Evolutionary conservation across 2,113 vertebrate genomes (phyloP).

Genomic region (Upupa epops): DNA sequence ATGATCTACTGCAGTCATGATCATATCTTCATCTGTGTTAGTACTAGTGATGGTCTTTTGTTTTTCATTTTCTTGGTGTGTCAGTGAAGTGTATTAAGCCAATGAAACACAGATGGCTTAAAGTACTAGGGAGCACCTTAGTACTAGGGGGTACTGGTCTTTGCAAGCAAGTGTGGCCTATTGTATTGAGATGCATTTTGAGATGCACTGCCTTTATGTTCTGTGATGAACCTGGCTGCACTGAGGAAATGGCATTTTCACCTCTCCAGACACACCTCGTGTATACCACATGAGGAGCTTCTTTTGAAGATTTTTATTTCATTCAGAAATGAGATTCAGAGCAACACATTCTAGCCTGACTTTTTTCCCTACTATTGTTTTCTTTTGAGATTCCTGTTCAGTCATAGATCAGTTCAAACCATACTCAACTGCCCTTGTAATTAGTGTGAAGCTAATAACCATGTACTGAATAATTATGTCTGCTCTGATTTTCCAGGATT

Average conservation of each 20-base stretch:
- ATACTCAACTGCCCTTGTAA: slow-evolving; percentile 44
- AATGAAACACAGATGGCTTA: background rate
- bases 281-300: background rate
- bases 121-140: background rate
- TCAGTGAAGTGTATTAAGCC: background rate
- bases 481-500: slow-evolving; percentile 12
- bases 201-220: background rate
- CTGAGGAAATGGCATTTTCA: background rate
- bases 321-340: slow-evolving; percentile 4
- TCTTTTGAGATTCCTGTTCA: slow-evolving; percentile 52
- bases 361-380: slow-evolving; percentile 52
- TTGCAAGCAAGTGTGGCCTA: background rate
- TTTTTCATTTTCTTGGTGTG: background rate
- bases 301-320: slow-evolving; percentile 46
- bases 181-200: background rate
- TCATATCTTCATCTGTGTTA: background rate
- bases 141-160: too few species aligned
- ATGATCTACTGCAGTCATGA: background rate
- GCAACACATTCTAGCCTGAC: slow-evolving; percentile 30
- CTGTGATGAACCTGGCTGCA: background rate
- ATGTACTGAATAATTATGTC: background rate
- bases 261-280: background rate
- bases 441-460: slow-evolving; percentile 48
- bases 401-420: slow-evolving; percentile 11
- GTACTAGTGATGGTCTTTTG: background rate